These are phyloP conservation scores for Stomatorhinus ivindoensis DNA, from an alignment of 2,113 vertebrate species.

Conservation along the genomic window DNA sequence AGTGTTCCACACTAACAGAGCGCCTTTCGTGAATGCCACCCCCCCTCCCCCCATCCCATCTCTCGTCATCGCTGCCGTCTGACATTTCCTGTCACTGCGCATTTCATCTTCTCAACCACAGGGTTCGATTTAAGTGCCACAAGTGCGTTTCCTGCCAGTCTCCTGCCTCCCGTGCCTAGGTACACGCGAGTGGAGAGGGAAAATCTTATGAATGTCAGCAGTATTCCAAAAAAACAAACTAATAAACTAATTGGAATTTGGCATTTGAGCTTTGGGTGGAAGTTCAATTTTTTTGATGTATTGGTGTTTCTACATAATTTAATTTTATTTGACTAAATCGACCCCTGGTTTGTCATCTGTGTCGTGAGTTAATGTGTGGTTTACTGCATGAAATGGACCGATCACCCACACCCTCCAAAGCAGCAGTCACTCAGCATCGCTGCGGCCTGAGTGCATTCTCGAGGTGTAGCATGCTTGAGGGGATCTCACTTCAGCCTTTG, in stretches of 20 bases:
- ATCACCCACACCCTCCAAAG: constrained; percentile 29
- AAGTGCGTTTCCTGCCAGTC: not conserved
- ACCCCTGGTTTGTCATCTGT: constrained; percentile 73
- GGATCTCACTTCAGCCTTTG: constrained; percentile 23
- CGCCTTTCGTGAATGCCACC: constrained; percentile 81
- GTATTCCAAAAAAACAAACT: constrained; percentile 8
- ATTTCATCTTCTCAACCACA: constrained; percentile 63
- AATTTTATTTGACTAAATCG: constrained; percentile 74
- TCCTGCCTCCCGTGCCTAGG: not conserved
- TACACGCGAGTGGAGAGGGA: not conserved
- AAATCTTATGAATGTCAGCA: constrained; percentile 19
- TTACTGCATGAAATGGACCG: constrained; percentile 76
- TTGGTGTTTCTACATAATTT: constrained; percentile 54
- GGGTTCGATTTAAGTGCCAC: constrained; percentile 89
- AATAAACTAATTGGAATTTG: constrained; percentile 4
- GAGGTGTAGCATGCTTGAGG: constrained; percentile 33
- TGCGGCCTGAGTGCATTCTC: constrained; percentile 32
- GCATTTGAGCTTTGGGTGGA: not conserved
- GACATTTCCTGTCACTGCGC: constrained; percentile 55
- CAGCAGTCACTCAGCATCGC: constrained; percentile 1
- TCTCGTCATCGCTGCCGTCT: constrained; percentile 61
- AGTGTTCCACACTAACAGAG: constrained; percentile 76
- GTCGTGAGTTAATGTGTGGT: constrained; percentile 51
- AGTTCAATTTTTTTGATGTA: constrained; percentile 6
- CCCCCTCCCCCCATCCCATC: constrained; percentile 45